Evolutionary conservation across 2,888 invertebrate genomes (phyloP).

Genomic region (Poecilus cupreus): DNA sequence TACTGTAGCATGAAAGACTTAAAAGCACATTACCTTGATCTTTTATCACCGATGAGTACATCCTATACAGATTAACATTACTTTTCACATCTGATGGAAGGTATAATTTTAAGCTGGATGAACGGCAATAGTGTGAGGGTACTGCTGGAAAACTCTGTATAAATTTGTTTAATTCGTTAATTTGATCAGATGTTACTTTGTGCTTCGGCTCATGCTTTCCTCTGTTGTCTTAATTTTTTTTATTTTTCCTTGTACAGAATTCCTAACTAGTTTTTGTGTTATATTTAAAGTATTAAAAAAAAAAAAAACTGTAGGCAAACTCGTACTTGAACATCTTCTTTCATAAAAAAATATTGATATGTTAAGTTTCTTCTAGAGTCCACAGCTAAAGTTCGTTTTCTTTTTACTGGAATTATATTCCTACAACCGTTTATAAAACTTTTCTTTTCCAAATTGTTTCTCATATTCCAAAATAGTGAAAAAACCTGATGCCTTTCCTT

Average conservation of each 20-base stretch:
- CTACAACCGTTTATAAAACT: background rate
- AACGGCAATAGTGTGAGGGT: slow-evolving; percentile 55
- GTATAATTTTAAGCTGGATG: slow-evolving; percentile 55
- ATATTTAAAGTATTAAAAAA: slow-evolving; percentile 48
- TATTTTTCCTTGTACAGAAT: slow-evolving; percentile 53
- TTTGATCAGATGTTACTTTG: slow-evolving; percentile 48
- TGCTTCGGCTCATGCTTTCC: slow-evolving; percentile 56
- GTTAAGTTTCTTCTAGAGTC: slow-evolving; percentile 37
- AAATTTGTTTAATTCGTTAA: slow-evolving; percentile 54
- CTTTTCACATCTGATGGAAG: slow-evolving; percentile 57
- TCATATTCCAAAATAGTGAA: background rate
- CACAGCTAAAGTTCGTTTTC: background rate
- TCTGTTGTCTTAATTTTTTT: slow-evolving; percentile 48
- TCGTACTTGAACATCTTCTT: slow-evolving; percentile 40
- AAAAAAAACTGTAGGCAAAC: slow-evolving; percentile 43
- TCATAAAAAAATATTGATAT: slow-evolving; percentile 49
- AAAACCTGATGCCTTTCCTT: background rate
- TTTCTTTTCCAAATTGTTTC: slow-evolving; percentile 10
- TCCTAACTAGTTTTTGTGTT: slow-evolving; percentile 51
- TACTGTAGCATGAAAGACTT: slow-evolving; percentile 36
- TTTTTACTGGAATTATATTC: background rate
- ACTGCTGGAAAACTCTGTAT: slow-evolving; percentile 53
- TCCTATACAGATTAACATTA: slow-evolving; percentile 42
- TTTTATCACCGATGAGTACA: slow-evolving; percentile 37
- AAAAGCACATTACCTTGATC: slow-evolving; percentile 19